phyloP scores from a whole-genome alignment of 2,888 invertebrate species.

The Cancer borealis region DNA sequence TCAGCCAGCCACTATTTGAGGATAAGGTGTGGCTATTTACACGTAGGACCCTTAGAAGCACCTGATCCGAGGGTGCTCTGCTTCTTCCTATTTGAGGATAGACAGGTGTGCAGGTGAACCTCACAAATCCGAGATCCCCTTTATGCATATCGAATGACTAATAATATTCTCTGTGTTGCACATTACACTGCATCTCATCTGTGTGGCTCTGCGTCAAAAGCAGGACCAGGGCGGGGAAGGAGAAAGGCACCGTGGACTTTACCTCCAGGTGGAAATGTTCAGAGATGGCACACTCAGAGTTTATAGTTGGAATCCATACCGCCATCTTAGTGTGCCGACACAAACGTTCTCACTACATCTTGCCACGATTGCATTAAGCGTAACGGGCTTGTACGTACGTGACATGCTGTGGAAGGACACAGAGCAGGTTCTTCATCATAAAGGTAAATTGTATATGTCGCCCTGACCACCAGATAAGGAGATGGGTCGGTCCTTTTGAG shows the following conservation, averaged over 20 bases:
- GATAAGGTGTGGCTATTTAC: not conserved
- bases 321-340: not conserved
- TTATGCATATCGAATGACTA: not conserved
- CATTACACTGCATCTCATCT: not conserved
- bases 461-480: not conserved
- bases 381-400: not conserved
- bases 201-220: not conserved
- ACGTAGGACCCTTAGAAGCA: not conserved
- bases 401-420: not conserved
- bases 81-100: not conserved
- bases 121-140: not conserved
- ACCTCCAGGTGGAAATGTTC: not conserved
- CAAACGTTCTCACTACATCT: not conserved
- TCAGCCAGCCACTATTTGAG: not conserved
- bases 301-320: not conserved
- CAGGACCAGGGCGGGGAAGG: not conserved
- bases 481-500: not conserved
- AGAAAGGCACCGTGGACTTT: not conserved
- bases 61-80: not conserved
- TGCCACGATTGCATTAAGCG: not conserved
- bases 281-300: not conserved
- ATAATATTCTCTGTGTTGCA: not conserved
- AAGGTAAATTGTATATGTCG: not conserved
- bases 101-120: not conserved
- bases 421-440: not conserved